Base-by-base conservation (phyloP, 2,888 invertebrate genomes). In the Dryadula phaetusa region DNA sequence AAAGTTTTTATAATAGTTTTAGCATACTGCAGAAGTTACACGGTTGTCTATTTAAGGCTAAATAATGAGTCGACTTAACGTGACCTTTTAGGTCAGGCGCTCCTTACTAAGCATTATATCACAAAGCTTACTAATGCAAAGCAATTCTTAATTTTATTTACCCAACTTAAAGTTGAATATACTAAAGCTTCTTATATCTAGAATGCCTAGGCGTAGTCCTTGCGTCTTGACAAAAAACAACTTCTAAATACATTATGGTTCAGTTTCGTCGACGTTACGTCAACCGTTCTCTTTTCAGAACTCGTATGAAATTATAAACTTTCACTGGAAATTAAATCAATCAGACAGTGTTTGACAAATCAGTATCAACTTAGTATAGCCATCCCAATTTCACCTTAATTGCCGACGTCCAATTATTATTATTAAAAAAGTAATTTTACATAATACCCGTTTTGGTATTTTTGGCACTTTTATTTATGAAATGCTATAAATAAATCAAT, bases 11-110 rank as follows among this genome's bases (percentile, higher is more conserved):
- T 46, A 18, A 28, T 46, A 25, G 4, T 46, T 18, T 32, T 32
- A 42, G 32, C 44, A 37, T 4, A 22, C 22, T 20, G 37, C 63
- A 60, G 79, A 75, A 78, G 78, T 76, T 76, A 79, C 72, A 72
- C 68, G 64, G 62, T 64, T 72, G 72, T 72, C 70, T 70, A 47
- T 70, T 67, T 73, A 66, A 75, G 72, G 72, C 72, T 71, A 71
- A 74, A 76, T 75, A 76, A 78, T 75, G 67, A 56, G 47, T 71
- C 61, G 66, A 75, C 75, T 76, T 74, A 77, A 76, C 70, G 62
- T 82, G 82, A 84, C 82, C 84, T 76, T n/a, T 47, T 73, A 69
- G 84, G 83, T 84, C 82, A 83, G 66, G 58, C 58, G 37, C 63
- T 67, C 63, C 62, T 49, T 66, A 34, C 32, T 66, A 20, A 67